These are phyloP conservation scores for Austrolebias charrua DNA, from an alignment of 2,797 vertebrate genomes.

Conservation along the genomic window DNA sequence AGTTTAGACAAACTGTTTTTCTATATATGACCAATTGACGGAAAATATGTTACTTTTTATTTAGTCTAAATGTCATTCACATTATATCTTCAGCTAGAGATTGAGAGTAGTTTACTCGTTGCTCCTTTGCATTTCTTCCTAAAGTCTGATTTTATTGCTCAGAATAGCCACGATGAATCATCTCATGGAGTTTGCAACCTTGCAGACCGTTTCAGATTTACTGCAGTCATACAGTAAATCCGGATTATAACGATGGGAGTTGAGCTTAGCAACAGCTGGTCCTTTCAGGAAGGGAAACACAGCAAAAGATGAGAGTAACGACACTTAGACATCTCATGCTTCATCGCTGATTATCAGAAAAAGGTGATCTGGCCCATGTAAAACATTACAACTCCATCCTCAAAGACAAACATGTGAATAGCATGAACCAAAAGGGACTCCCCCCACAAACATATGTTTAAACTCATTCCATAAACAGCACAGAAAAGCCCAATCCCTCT, in stretches of 20 bases:
- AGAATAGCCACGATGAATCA: constrained; percentile 11
- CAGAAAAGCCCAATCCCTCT: constrained; percentile 11
- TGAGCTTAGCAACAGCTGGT: constrained; percentile 36
- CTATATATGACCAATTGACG: too few relatives aligned
- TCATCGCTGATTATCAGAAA: not conserved
- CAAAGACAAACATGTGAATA: too few relatives aligned
- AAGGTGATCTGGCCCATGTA: not conserved
- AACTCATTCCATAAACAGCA: constrained; percentile 34
- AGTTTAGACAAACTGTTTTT: too few relatives aligned
- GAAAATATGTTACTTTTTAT: too few relatives aligned
- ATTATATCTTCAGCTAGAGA: too few relatives aligned
- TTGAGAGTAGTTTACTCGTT: too few relatives aligned
- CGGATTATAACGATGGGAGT: constrained; percentile 38
- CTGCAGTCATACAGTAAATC: constrained; percentile 26
- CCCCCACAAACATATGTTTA: not conserved
- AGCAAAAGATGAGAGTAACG: constrained; percentile 30
- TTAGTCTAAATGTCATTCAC: too few relatives aligned
- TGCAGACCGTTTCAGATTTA: constrained; percentile 3
- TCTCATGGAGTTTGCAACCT: constrained; percentile 13
- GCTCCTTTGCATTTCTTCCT: too few relatives aligned
- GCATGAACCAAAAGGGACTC: constrained; percentile 19
- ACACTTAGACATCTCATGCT: not conserved
- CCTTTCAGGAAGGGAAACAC: constrained; percentile 19
- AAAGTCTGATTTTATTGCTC: not conserved
- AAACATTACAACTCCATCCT: too few relatives aligned